Conservation (phyloP, 2,113 vertebrate genomes). For the Gadus macrocephalus region DNA sequence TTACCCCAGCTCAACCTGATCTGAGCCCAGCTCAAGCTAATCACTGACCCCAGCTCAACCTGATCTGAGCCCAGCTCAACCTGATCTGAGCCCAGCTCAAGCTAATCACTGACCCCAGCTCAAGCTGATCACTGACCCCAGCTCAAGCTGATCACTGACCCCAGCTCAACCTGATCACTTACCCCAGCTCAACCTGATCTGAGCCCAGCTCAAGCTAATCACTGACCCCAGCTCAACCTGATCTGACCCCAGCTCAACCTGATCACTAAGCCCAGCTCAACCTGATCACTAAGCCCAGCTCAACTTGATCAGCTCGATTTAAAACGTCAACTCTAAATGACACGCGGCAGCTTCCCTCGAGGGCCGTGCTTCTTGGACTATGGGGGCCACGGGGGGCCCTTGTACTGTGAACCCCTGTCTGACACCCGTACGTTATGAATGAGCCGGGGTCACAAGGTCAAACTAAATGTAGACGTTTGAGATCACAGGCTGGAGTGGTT, state of each 20-base stretch:
- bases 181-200: conserved; percentile 23
- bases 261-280: conserved; percentile 23
- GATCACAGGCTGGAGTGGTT: conserved; percentile 18
- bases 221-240: too few relatives aligned
- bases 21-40: conserved; percentile 22
- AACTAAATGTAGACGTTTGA: conserved; percentile 3
- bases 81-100: neutral
- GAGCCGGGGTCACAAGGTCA: neutral
- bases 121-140: neutral
- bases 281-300: conserved; percentile 10
- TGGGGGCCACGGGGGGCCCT: neutral
- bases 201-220: neutral
- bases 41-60: conserved; percentile 12
- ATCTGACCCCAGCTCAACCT: conserved; percentile 2
- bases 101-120: conserved; percentile 3
- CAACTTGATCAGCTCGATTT: conserved; percentile 17
- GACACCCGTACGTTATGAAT: neutral
- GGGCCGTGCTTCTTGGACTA: conserved; percentile 50
- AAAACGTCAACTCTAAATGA: conserved; percentile 15
- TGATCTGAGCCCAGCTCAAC: conserved; percentile 27
- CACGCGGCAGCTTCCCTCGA: conserved; percentile 16
- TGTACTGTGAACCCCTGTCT: conserved; percentile 10
- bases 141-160: neutral
- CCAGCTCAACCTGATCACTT: conserved; percentile 11
- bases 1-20: conserved; percentile 5